Base-by-base conservation (phyloP, 2,888 invertebrate species). In the Andrena chrysosceles region DNA sequence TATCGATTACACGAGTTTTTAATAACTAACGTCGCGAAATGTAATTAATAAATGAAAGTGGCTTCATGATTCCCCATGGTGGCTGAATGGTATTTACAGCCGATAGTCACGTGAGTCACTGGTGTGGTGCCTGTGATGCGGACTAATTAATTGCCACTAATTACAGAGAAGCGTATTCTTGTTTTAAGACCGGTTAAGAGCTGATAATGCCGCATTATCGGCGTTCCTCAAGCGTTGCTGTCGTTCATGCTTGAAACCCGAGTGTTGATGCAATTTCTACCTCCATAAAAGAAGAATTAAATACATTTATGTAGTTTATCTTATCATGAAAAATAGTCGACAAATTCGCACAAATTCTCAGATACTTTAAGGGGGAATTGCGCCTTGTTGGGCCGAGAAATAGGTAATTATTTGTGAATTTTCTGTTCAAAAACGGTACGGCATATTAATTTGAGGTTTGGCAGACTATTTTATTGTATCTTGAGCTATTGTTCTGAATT, bases 41-140 rank as follows among this genome's bases (percentile, higher is more conserved):
- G 75, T 83, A 83, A 81, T 83, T 85, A 79, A 83, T 70, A 75
- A 71, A 73, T 69, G 81, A 80, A 69, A 68, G 68, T 77, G 56
- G 78, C 48, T 79, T 75, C 71, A 70, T 68, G 78, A 82, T 82
- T 83, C 69, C 77, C 86, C 23, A 26, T 33, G 84, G 77, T 62
- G 73, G 49, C 54, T 69, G 60, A 81, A 76, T 75, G 52, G 70
- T 73, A 83, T 74, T 85, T 77, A 79, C 73, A 85, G 74, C 60
- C 78, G 60, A 87, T 81, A 77, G 83, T 83, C 86, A 81, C 79
- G 80, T 86, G 81, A 86, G 77, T 77, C 78, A 77, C 56, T 77
- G 35, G 64, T 56, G 49, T 64, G 49, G 63, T 23, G 59, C 60
- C 59, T 73, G 59, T 60, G 59, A 20, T 29, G 35, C 29, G 23